Evolutionary conservation across 2,888 invertebrate genomes (phyloP).

Genomic region (Calliopum simillimum): DNA sequence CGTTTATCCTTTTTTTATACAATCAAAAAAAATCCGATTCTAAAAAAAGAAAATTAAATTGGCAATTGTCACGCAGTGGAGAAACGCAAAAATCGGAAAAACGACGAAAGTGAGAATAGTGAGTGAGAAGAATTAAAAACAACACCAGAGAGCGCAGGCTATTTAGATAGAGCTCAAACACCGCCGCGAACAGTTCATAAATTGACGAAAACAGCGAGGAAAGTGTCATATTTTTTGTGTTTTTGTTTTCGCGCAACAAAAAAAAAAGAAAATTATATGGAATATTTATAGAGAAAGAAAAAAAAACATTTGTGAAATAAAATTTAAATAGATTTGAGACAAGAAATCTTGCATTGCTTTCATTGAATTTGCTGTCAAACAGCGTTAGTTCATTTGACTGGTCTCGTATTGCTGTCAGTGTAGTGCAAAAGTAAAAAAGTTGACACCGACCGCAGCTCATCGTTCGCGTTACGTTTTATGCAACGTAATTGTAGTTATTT

Average conservation of each 20-base stretch:
- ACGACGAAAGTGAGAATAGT: neutral
- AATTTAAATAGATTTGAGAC: neutral
- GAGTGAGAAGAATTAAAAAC: no score
- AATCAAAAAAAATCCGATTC: slow-evolving; percentile 19
- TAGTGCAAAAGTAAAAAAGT: neutral
- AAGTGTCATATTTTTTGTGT: no score
- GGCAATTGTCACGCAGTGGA: slow-evolving; percentile 6
- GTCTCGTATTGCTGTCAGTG: slow-evolving; percentile 8
- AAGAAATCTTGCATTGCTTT: no score
- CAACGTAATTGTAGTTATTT: neutral
- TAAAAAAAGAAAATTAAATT: slow-evolving; percentile 28
- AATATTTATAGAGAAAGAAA: neutral
- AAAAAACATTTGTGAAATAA: neutral
- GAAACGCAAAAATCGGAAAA: neutral
- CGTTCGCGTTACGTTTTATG: neutral
- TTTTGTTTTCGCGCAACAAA: no score
- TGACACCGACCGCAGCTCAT: neutral
- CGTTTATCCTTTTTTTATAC: no score
- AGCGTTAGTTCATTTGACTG: neutral
- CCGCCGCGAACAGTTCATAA: no score
- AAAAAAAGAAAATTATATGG: no score
- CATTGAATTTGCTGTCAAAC: neutral
- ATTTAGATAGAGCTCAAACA: no score
- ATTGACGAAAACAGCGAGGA: no score
- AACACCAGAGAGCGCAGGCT: no score